A percentile compares a stretch with the other conserved stretches of the same genome.
Conservation (phyloP, 2,113 vertebrate genomes). For the Oenanthe melanoleuca region DNA sequence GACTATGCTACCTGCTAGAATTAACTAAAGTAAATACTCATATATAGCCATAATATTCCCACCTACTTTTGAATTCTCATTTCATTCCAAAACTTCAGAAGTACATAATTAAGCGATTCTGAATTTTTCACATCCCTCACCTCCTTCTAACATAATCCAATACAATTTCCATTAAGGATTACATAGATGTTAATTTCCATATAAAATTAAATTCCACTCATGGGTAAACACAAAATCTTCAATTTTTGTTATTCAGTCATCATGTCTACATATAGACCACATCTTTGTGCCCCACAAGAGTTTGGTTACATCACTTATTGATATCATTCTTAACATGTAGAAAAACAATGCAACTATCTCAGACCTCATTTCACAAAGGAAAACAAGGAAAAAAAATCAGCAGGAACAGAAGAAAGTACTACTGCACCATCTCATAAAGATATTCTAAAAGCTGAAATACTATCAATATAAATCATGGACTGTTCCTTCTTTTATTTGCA, state of each 20-base stretch:
- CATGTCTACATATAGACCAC: not conserved
- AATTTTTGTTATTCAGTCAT: not conserved
- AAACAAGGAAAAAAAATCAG: not conserved
- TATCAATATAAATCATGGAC: not conserved
- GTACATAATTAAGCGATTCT: not conserved
- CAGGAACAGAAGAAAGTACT: not conserved
- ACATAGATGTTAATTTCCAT: not conserved
- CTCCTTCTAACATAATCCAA: not conserved
- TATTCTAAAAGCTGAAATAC: not conserved
- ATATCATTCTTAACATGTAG: not conserved
- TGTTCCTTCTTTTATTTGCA: not conserved
- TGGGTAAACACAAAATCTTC: not conserved
- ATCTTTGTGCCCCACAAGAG: accelerated
- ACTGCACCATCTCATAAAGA: not conserved
- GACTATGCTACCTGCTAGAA: not conserved
- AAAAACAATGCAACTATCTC: not conserved
- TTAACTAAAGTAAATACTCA: not conserved
- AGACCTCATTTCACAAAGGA: not conserved
- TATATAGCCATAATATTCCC: not conserved
- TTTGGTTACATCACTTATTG: not conserved
- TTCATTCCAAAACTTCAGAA: not conserved
- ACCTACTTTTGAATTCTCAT: not conserved
- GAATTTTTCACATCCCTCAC: not conserved
- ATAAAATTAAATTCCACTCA: not conserved
- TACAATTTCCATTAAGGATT: not conserved